Percentiles rank a stretch among this genome's conserved stretches.
Conservation (phyloP, 2,113 vertebrate genomes). For the Bos indicus region DNA sequence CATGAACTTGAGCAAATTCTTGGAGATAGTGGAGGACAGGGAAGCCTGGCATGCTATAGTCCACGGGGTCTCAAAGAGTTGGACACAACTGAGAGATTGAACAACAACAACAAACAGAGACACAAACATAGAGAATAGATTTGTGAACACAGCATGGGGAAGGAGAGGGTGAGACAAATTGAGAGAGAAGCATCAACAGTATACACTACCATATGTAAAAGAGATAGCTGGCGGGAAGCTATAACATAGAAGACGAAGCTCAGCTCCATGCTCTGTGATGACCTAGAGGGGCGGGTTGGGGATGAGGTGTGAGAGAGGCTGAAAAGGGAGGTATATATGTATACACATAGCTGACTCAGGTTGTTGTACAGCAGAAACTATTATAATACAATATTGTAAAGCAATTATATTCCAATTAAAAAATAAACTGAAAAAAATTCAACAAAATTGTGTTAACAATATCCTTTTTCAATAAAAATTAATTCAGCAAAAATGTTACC, state of each 20-base stretch:
- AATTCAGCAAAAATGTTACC: background rate
- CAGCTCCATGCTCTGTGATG: background rate
- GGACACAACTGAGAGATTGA: background rate
- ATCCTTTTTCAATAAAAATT: background rate
- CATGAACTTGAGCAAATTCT: background rate
- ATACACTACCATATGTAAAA: background rate
- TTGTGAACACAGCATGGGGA: background rate
- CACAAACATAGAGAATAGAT: background rate
- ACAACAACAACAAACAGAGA: background rate
- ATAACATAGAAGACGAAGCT: background rate
- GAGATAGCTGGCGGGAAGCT: background rate
- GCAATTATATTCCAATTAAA: background rate
- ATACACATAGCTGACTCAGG: background rate
- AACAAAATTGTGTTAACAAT: background rate
- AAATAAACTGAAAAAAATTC: background rate
- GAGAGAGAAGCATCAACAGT: background rate
- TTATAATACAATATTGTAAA: background rate
- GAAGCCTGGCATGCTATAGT: background rate
- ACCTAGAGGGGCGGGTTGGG: background rate
- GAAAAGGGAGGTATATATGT: background rate
- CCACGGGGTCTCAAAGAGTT: background rate
- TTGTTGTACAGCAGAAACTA: background rate
- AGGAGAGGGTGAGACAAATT: background rate
- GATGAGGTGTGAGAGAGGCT: background rate
- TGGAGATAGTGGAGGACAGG: background rate